Evolutionary conservation across 2,113 vertebrate species (phyloP), one percentile per base, ranked within the genome.

Genomic region (Panthera uncia): DNA sequence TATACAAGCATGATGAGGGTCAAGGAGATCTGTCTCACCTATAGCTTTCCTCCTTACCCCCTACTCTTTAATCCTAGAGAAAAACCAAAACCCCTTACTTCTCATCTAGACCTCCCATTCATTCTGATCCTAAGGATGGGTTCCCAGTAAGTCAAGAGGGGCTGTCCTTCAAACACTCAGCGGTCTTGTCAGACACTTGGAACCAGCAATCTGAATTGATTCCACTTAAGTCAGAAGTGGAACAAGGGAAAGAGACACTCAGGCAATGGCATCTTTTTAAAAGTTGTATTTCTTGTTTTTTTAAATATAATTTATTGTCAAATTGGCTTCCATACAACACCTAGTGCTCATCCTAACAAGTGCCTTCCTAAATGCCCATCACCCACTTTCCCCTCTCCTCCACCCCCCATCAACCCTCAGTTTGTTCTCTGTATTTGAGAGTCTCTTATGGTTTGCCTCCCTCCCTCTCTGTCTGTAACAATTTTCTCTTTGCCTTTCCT

Each of bases 1-100:
- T 61, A 29, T 0, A 21, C 33, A 71, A 16, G 61, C 0, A 4
- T 12, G 19, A n/a, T 2, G 5, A 45, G 10, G 21, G 6, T 15
- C 74, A 63, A 38, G 48, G 36, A 48, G 23, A 12, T 50, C 7
- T 31, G 14, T 27, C 38, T 65, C 16, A 38, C 33, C 29, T 2
- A 3, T 4, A 18, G n/a, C 41, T 45, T 76, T 45, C 45, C 31
- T 10, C 21, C 31, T 25, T 65, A 9, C 45, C 12, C 6, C 13
- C 27, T 36, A 21, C 52, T 50, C 80, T 36, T 31, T 55, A 74
- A 57, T 57, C 36, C 38, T 41, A 48, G 84, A 55, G 50, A 27
- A 89, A 45, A 89, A 78, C 5, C 27, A 5, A 19, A 76, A 14
- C 11, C n/a, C 27, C 27, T 78, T 12, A 84, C 23, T 65, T 21